Base-by-base conservation (phyloP, 2,113 vertebrate species). In the Machaerirhynchus nigripectus region DNA sequence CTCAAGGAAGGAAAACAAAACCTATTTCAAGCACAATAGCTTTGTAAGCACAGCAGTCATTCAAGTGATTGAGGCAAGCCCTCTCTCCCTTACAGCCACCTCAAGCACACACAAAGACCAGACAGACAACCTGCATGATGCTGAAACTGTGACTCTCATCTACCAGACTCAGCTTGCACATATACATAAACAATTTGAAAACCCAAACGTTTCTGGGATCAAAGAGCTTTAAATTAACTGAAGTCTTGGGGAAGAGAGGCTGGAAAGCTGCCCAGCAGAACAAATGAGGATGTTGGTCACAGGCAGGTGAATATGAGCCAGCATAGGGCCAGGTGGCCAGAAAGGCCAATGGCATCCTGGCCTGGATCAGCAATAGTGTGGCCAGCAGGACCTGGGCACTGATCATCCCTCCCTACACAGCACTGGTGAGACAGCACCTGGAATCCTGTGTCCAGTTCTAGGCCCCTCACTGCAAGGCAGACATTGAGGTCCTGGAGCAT, bases 381-480 rank as follows among this genome's bases (percentile, higher is more conserved):
- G 8, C 24, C 61, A 87, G 42, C 24, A 89, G 52, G 61, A 84
- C 0, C 1, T 64, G 19, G 4, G 30, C 27, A 28, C 3, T 3
- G 30, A 86, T 60, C 0, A 0, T 37, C 3, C 14, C 37, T 1
- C 15, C 16, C 6, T 50, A 50, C 3, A 1, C 0, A 0, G 40
- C 26, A 55, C 30, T 13, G 17, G 19, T 65, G 33, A 78, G 35
- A 33, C 39, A 0, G 0, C 15, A 52, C 9, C 42, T 71, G 0
- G 0, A 70, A 28, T 24, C 1, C 15, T 10, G 13, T 13, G 17
- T 47, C 9, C 63, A 21, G 12, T n/a, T 61, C 21, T 61, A 68
- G 33, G 17, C 12, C 7, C 13, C 13, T 70, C n/a, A 37, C 5
- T 3, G 6, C 12, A 76, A 27, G 9, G 28, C 3, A 10, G 46